Conservation (phyloP, 2,797 vertebrate species). For the Alca torda region DNA sequence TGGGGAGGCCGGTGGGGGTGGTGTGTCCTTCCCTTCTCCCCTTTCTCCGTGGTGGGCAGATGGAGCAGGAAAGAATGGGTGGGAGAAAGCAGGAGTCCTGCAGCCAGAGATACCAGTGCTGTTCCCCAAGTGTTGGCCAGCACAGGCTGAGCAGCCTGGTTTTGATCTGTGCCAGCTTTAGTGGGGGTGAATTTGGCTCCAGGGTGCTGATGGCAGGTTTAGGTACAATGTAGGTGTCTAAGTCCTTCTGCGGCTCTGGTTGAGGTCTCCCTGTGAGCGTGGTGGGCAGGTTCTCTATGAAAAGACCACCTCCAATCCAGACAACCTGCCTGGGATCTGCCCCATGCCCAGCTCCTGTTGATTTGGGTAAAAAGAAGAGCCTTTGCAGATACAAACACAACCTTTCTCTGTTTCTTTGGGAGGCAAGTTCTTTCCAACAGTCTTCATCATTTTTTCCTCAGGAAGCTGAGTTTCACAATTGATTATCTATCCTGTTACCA, state of each 20-base stretch:
- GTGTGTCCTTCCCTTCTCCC: background rate
- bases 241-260: background rate
- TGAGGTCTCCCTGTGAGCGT: background rate
- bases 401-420: background rate
- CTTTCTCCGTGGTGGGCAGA: background rate
- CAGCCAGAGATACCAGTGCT: background rate
- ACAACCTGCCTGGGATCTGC: background rate
- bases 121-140: background rate
- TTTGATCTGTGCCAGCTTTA: background rate
- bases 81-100: background rate
- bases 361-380: background rate
- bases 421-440: background rate
- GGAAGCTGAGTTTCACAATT: background rate
- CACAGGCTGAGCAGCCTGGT: background rate
- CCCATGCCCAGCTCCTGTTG: background rate
- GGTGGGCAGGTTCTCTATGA: background rate
- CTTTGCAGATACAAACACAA: background rate
- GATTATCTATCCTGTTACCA: background rate
- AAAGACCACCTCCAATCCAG: background rate
- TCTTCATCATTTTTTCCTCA: background rate
- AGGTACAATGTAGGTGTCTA: background rate
- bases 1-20: background rate
- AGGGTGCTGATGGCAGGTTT: background rate
- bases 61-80: background rate
- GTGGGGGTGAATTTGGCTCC: background rate